Evolutionary conservation across 1,140 invertebrate genomes (phyloP).

Genomic region (Idris sp.): DNA sequence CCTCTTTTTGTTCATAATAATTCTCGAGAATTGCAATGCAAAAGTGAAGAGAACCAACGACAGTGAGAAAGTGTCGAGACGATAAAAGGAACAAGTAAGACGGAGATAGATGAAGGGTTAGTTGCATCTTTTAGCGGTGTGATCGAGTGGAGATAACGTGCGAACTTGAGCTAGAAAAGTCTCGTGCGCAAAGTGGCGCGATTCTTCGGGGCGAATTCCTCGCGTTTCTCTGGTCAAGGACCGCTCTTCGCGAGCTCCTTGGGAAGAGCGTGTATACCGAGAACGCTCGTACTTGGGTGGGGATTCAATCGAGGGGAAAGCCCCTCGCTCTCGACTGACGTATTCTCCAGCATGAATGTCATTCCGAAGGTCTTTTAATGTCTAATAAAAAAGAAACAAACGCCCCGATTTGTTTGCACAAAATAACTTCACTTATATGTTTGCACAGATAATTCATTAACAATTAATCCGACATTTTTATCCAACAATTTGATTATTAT

Average conservation of each 20-base stretch:
- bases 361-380: slow-evolving; percentile 46
- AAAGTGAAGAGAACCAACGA: slow-evolving; percentile 9
- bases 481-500: too few relatives aligned
- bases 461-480: too few relatives aligned
- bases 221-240: slow-evolving; percentile 71
- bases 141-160: slow-evolving; percentile 62
- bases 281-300: slow-evolving; percentile 29
- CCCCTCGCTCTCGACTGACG: slow-evolving; percentile 37
- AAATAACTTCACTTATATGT: too few relatives aligned
- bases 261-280: slow-evolving; percentile 49
- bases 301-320: slow-evolving; percentile 5
- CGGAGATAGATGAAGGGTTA: slow-evolving; percentile 32
- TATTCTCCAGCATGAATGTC: slow-evolving; percentile 41
- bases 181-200: slow-evolving; percentile 53
- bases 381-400: slow-evolving; percentile 25
- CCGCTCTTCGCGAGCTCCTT: slow-evolving; percentile 64
- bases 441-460: too few relatives aligned
- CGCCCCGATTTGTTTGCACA: slow-evolving; percentile 22
- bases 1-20: slow-evolving; percentile 41
- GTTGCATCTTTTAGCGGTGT: slow-evolving; percentile 55
- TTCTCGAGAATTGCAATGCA: slow-evolving; percentile 8
- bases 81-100: neutral
- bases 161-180: slow-evolving; percentile 65
- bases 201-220: slow-evolving; percentile 67
- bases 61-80: neutral